Conservation (phyloP, 2,797 vertebrate species). For the Syndactyla subalaris region DNA sequence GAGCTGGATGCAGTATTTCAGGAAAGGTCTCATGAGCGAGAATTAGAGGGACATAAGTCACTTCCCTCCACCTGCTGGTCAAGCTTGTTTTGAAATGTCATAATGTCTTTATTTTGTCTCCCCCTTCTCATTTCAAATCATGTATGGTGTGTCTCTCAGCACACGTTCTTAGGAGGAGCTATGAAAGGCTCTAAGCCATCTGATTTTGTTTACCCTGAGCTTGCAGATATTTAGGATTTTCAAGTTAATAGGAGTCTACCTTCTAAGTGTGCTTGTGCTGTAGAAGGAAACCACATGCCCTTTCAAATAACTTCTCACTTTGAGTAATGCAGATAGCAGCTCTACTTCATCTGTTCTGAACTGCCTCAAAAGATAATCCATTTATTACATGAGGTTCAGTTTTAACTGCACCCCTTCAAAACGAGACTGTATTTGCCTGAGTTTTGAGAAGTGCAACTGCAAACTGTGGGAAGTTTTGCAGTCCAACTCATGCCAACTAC, state of each 20-base stretch:
- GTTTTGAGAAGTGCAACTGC: neutral
- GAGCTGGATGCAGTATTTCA: neutral
- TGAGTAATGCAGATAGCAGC: neutral
- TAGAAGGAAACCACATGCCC: neutral
- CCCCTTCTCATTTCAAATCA: neutral
- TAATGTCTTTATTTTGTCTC: neutral
- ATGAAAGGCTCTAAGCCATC: neutral
- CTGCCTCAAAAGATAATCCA: neutral
- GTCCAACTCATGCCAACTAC: neutral
- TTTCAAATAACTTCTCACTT: neutral
- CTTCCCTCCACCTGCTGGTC: neutral
- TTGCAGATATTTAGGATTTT: neutral
- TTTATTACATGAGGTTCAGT: neutral
- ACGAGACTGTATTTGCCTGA: neutral
- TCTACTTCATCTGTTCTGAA: neutral
- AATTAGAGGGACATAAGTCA: neutral
- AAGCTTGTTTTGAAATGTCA: neutral
- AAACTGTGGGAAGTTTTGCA: neutral
- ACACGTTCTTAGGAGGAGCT: neutral
- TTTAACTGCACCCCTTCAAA: neutral
- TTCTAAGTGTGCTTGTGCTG: neutral
- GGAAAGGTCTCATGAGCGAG: accelerated
- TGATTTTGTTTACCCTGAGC: neutral
- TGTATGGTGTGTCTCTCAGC: neutral
- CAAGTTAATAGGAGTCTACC: neutral